These are phyloP conservation scores for Phaonia tiefii DNA, from an alignment of 2,888 invertebrate genomes.

Conservation along the genomic window DNA sequence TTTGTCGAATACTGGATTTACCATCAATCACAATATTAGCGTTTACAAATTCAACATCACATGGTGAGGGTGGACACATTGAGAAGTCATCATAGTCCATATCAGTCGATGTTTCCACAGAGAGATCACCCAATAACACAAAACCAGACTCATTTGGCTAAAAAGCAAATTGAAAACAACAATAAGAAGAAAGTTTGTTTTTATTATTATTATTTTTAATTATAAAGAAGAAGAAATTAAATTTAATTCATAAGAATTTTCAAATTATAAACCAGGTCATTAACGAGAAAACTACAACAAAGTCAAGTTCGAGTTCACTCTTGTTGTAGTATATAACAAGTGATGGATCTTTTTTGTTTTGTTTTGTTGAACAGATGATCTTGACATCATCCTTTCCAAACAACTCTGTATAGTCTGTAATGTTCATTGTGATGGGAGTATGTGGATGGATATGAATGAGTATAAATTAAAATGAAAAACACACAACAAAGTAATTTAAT, in stretches of 20 bases:
- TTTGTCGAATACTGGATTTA: constrained; percentile 88
- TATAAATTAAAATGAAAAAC: not conserved
- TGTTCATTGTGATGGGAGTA: too few species aligned
- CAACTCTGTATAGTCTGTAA: too few species aligned
- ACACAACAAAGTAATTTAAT: constrained; percentile 14
- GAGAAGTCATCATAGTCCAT: constrained; percentile 83
- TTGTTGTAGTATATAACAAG: too few species aligned
- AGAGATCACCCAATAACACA: constrained; percentile 83
- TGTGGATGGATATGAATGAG: too few species aligned
- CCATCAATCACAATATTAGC: constrained; percentile 95
- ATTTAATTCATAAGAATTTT: not conserved
- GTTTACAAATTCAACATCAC: constrained; percentile 91
- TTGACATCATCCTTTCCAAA: not conserved
- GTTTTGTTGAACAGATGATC: not conserved
- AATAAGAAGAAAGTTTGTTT: constrained; percentile 27
- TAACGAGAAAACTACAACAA: not conserved
- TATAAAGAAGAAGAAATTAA: not conserved
- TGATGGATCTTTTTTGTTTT: not conserved
- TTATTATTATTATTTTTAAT: not conserved
- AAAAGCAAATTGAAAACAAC: constrained; percentile 65
- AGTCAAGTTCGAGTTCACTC: not conserved
- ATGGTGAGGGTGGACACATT: constrained; percentile 88
- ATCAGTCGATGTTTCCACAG: constrained; percentile 83
- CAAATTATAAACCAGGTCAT: not conserved
- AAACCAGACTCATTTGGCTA: constrained; percentile 85